These are phyloP conservation scores for Ectemnius continuus DNA, from an alignment of 2,888 invertebrate species.

Conservation along the genomic window DNA sequence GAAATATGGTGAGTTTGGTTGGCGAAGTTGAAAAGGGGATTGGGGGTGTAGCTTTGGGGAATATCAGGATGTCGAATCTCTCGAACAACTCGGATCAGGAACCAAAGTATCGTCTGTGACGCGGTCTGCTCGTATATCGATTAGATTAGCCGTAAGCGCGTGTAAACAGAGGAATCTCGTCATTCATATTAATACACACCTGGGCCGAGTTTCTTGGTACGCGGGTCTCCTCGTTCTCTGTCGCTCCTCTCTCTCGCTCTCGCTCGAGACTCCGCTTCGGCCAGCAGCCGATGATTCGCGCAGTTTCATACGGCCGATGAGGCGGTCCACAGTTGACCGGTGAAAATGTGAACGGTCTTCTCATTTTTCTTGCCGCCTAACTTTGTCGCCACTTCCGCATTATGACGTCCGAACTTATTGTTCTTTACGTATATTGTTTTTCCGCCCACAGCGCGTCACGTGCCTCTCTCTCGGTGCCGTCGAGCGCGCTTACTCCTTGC, in stretches of 20 bases:
- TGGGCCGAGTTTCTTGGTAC: conserved; percentile 64
- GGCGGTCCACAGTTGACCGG: conserved; percentile 21
- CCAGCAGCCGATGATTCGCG: conserved; percentile 41
- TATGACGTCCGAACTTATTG: too few species aligned
- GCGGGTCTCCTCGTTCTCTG: conserved; percentile 48
- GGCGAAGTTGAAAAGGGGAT: too few species aligned
- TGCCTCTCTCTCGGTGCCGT: background rate
- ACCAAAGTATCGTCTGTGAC: conserved; percentile 23
- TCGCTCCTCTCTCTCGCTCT: conserved; percentile 23
- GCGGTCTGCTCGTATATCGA: conserved; percentile 42
- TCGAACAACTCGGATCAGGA: background rate
- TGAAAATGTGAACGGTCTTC: background rate
- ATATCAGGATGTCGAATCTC: too few species aligned
- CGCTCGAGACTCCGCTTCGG: conserved; percentile 12
- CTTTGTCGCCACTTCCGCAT: too few species aligned
- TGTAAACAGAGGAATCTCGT: conserved; percentile 66
- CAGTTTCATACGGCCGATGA: conserved; percentile 59
- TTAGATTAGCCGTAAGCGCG: conserved; percentile 51
- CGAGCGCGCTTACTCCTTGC: background rate
- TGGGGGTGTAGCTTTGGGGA: too few species aligned
- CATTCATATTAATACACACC: conserved; percentile 74
- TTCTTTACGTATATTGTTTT: too few species aligned
- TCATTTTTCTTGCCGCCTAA: background rate
- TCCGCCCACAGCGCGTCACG: too few species aligned
- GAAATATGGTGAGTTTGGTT: too few species aligned